phyloP scores from a whole-genome alignment of 2,113 vertebrate genomes.

The Chionomys nivalis region DNA sequence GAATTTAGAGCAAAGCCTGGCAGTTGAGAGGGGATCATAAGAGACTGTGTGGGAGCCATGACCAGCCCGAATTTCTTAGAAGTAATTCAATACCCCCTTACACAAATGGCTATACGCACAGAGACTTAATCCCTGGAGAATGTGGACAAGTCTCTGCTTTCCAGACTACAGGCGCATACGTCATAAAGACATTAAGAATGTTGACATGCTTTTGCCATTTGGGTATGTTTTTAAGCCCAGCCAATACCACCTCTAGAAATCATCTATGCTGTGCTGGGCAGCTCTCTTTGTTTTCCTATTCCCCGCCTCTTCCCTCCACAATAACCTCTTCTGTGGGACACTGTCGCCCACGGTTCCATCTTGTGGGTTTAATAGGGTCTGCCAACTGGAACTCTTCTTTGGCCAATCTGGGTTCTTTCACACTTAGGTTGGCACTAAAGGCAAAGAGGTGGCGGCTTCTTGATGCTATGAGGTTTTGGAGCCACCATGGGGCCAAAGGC shows the following conservation, averaged over 20 bases:
- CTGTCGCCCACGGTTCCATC: neutral
- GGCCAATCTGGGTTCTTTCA: constrained; percentile 1
- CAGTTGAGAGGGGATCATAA: constrained; percentile 9
- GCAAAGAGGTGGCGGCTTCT: constrained; percentile 37
- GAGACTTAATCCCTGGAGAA: constrained; percentile 1
- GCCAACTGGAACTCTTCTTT: constrained; percentile 17
- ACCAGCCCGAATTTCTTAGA: constrained; percentile 22
- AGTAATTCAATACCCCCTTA: constrained; percentile 50
- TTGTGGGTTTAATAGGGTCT: neutral
- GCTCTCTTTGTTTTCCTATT: constrained; percentile 24
- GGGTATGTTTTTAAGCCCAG: neutral
- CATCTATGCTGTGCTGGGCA: neutral
- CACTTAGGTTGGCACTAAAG: constrained; percentile 30
- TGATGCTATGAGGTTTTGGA: neutral
- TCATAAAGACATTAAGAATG: constrained; percentile 21
- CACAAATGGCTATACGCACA: neutral
- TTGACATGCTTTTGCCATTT: neutral
- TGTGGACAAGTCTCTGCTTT: neutral
- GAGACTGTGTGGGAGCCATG: constrained; percentile 30
- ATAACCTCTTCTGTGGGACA: constrained; percentile 19
- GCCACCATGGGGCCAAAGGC: neutral
- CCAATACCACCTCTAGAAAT: constrained; percentile 18
- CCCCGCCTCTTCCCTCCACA: neutral
- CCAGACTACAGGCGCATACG: neutral
- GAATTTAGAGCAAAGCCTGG: constrained; percentile 69